Conservation (phyloP, 2,113 vertebrate genomes). For the Opisthocomus hoazin region DNA sequence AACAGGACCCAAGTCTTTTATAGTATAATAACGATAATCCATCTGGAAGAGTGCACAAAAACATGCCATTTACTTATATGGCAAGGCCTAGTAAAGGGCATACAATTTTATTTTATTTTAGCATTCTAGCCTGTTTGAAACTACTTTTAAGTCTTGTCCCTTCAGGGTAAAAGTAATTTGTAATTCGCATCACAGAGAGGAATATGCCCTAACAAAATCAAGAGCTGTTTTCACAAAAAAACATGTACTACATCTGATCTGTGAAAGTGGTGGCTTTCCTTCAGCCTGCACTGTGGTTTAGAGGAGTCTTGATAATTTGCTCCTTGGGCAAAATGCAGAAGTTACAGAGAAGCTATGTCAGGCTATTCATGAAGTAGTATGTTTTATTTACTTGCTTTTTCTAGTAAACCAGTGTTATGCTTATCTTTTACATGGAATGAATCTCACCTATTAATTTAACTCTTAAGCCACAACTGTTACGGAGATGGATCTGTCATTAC, state of each 20-base stretch:
- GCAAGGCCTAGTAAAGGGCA: not conserved
- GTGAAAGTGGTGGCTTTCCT: not conserved
- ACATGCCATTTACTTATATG: not conserved
- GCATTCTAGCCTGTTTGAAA: not conserved
- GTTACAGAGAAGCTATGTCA: not conserved
- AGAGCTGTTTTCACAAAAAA: not conserved
- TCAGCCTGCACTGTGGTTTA: not conserved
- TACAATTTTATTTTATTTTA: not conserved
- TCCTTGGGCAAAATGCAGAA: not conserved
- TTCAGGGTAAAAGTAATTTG: not conserved
- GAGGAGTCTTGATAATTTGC: not conserved
- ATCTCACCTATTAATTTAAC: not conserved
- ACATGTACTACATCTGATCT: accelerated
- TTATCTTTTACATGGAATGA: not conserved
- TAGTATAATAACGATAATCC: not conserved
- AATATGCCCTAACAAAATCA: not conserved
- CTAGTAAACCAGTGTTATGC: not conserved
- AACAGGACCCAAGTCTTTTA: not conserved
- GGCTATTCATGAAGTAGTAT: accelerated
- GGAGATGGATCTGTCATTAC: not conserved
- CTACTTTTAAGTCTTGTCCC: not conserved
- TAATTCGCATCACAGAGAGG: not conserved
- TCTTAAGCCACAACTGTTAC: not conserved
- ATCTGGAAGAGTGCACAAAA: not conserved
- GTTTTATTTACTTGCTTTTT: not conserved